Conservation (phyloP, 2,888 invertebrate species). For the Drosophila dives region DNA sequence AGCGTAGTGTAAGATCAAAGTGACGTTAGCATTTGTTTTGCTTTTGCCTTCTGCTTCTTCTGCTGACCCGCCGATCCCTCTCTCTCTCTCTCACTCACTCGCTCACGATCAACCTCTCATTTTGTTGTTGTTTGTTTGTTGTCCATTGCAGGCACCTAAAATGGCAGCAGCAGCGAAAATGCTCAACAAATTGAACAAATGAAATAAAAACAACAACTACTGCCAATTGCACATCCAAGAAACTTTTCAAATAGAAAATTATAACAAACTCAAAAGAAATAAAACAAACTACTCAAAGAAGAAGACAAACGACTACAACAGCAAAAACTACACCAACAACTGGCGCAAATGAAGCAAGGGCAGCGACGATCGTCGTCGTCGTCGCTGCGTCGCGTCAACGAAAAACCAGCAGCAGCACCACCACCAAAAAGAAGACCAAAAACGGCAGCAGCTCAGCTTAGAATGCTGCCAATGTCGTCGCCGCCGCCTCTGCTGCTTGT, state of each 20-base stretch:
- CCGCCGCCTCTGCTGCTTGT: conserved; percentile 26
- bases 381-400: conserved; percentile 66
- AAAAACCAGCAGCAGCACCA: conserved; percentile 34
- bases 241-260: conserved; percentile 14
- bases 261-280: conserved; percentile 9
- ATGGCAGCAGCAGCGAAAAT: conserved; percentile 42
- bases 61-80: conserved; percentile 3
- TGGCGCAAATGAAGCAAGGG: conserved; percentile 64
- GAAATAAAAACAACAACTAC: conserved; percentile 22
- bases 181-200: conserved; percentile 30
- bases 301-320: conserved; percentile 14
- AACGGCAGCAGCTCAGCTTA: conserved; percentile 39
- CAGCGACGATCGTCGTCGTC: conserved; percentile 71
- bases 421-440: conserved; percentile 19
- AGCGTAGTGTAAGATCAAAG: conserved; percentile 54
- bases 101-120: conserved; percentile 16
- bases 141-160: conserved; percentile 44
- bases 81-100: conserved; percentile 4
- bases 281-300: conserved; percentile 21
- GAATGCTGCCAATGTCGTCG: conserved; percentile 47
- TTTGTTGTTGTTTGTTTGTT: conserved; percentile 36
- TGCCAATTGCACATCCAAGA: conserved; percentile 10
- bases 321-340: conserved; percentile 45
- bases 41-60: conserved; percentile 18
- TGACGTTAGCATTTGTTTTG: conserved; percentile 60